phyloP scores from a whole-genome alignment of 30 jellyfish, hydroid and myxozoan species.

The Turritopsis rubra region DNA sequence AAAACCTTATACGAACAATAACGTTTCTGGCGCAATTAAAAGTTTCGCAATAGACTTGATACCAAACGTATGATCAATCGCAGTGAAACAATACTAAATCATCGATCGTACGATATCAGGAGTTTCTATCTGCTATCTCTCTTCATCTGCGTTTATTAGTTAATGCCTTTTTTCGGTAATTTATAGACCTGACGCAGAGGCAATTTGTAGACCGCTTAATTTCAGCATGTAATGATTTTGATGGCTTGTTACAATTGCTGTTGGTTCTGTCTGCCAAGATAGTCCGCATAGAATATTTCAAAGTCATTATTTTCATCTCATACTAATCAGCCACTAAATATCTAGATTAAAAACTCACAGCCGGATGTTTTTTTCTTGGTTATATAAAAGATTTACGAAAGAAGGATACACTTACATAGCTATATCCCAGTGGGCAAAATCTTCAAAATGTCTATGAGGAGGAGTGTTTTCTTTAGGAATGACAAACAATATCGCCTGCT shows the following conservation, averaged over 20 bases:
- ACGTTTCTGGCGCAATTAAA: background rate
- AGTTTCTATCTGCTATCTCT: background rate
- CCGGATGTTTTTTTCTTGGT: too few species aligned
- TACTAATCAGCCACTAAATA: background rate
- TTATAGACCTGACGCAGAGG: background rate
- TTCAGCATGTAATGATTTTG: background rate
- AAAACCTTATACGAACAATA: background rate
- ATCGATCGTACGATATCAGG: background rate
- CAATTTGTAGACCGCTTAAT: background rate
- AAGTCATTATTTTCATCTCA: background rate
- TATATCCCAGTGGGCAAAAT: too few species aligned
- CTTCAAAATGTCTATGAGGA: too few species aligned
- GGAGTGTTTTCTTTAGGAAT: too few species aligned
- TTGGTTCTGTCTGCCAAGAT: background rate
- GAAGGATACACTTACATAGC: too few species aligned
- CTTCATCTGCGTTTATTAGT: background rate
- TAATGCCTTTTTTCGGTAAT: background rate
- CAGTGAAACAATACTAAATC: background rate
- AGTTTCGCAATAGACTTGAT: background rate
- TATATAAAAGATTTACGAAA: too few species aligned
- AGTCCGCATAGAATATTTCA: background rate
- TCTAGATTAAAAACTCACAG: background rate
- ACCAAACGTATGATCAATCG: background rate
- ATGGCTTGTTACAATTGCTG: background rate
- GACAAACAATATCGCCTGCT: too few species aligned